Conservation (phyloP, 2,113 vertebrate species). For the Mobula birostris region DNA sequence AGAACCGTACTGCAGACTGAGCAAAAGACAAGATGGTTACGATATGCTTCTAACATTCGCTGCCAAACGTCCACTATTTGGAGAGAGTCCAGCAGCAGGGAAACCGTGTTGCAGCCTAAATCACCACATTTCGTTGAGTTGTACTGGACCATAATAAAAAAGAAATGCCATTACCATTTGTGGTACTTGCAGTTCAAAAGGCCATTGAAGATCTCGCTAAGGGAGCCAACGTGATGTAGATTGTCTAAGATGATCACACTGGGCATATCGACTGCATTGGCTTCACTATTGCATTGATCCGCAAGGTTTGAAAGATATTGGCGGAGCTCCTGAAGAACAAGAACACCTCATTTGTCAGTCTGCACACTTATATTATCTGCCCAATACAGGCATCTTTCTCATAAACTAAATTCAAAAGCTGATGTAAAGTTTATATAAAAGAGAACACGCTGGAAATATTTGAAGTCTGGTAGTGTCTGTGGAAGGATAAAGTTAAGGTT, state of each 20-base stretch:
- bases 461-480: no score
- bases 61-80: not conserved
- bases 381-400: not conserved
- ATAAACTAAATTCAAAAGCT: not conserved
- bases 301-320: constrained; percentile 88
- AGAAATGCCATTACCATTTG: constrained; percentile 63
- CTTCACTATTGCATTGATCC: constrained; percentile 79
- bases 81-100: not conserved
- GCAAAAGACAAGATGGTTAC: not conserved
- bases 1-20: not conserved
- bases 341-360: not conserved
- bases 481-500: no score
- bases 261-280: constrained; percentile 69
- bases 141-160: not conserved
- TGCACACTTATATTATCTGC: not conserved
- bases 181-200: constrained; percentile 90
- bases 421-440: no score
- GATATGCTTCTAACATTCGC: not conserved
- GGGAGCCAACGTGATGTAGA: constrained; percentile 85
- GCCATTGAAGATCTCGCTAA: constrained; percentile 94
- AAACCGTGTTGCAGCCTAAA: not conserved
- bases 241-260: constrained; percentile 93
- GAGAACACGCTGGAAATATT: no score
- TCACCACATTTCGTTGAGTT: not conserved
- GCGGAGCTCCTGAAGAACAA: constrained; percentile 69